Evolutionary conservation across 2,888 invertebrate species (phyloP).

Genomic region (Lithophane ornitopus): DNA sequence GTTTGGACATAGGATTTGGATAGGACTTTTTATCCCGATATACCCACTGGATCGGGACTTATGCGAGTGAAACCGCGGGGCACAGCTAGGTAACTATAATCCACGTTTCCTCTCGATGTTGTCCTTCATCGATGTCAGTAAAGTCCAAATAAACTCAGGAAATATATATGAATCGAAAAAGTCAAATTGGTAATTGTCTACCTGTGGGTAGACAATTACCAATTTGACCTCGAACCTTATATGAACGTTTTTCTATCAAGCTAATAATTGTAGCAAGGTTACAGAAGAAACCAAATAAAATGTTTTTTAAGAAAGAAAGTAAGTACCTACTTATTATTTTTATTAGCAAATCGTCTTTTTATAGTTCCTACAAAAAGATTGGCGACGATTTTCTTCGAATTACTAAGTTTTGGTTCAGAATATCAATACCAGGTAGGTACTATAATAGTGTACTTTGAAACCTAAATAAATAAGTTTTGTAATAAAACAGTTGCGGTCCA

Average conservation of each 20-base stretch:
- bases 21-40: too few species aligned
- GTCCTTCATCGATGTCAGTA: too few species aligned
- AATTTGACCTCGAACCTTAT: neutral
- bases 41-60: too few species aligned
- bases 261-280: neutral
- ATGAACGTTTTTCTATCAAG: neutral
- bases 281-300: neutral
- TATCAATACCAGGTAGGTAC: too few species aligned
- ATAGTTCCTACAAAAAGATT: neutral
- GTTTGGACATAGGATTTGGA: too few species aligned
- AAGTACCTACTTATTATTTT: neutral
- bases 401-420: neutral
- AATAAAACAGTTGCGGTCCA: neutral
- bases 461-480: neutral
- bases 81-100: too few species aligned
- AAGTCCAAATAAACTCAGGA: too few species aligned
- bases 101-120: too few species aligned
- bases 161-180: too few species aligned
- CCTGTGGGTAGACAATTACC: too few species aligned
- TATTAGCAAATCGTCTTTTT: neutral
- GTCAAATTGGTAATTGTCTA: too few species aligned
- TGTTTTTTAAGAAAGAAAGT: neutral
- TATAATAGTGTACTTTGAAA: neutral
- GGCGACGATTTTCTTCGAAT: neutral
- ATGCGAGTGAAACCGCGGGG: too few species aligned